Conservation (phyloP, 1,140 invertebrate genomes). For the Gerris buenoi region DNA sequence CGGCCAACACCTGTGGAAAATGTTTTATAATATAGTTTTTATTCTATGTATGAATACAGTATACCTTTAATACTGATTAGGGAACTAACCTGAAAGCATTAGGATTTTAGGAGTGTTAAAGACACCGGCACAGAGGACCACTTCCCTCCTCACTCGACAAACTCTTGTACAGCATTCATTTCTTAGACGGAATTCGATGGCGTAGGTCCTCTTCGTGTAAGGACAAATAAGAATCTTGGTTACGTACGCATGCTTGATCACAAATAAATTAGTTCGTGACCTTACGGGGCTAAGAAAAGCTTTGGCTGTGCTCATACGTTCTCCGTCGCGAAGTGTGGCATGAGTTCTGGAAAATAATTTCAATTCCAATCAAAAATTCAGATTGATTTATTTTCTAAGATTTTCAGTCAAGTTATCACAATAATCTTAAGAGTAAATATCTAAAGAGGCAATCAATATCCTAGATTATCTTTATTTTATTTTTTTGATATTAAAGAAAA, state of each 20-base stretch:
- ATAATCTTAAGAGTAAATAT: background rate
- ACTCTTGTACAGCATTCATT: conserved; percentile 35
- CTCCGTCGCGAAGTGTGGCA: conserved; percentile 31
- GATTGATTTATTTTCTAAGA: too few relatives aligned
- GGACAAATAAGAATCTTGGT: conserved; percentile 24
- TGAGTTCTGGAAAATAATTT: conserved; percentile 11
- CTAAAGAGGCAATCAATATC: too few relatives aligned
- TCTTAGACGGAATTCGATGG: conserved; percentile 44
- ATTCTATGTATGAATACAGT: too few relatives aligned
- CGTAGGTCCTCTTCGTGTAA: conserved; percentile 49
- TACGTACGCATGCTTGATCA: conserved; percentile 45
- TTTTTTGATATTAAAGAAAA: background rate
- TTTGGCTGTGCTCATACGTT: conserved; percentile 23
- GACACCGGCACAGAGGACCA: conserved; percentile 30
- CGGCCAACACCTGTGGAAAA: conserved; percentile 35
- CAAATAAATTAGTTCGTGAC: conserved; percentile 44
- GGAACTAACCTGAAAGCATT: conserved; percentile 32
- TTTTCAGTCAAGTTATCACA: too few relatives aligned
- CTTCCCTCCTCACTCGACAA: conserved; percentile 52
- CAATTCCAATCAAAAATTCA: too few relatives aligned
- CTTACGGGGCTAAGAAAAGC: conserved; percentile 52
- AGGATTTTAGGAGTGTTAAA: conserved; percentile 31
- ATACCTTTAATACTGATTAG: too few relatives aligned
- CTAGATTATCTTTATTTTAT: too few relatives aligned
- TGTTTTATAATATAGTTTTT: too few relatives aligned